Evolutionary conservation across 2,888 invertebrate species (phyloP).

Genomic region (Drymonia ruficornis): DNA sequence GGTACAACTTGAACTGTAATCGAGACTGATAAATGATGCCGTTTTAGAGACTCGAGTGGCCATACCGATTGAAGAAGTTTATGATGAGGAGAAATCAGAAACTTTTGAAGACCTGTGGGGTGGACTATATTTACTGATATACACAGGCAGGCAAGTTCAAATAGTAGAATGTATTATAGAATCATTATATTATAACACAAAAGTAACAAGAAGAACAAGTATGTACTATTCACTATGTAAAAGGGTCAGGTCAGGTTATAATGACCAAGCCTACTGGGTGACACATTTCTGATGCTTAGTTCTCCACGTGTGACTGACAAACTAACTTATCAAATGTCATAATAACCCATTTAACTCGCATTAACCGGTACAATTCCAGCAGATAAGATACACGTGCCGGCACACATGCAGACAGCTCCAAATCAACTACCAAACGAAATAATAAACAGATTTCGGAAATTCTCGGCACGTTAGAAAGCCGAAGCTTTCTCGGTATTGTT

Average conservation of each 20-base stretch:
- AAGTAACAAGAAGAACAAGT: too few relatives aligned
- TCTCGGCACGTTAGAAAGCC: constrained; percentile 4
- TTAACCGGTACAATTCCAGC: neutral
- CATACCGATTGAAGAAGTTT: constrained; percentile 12
- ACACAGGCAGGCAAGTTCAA: neutral
- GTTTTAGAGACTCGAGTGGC: constrained; percentile 11
- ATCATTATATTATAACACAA: too few relatives aligned
- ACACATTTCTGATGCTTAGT: neutral
- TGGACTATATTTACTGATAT: neutral
- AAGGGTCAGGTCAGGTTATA: neutral
- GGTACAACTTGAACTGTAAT: constrained; percentile 21
- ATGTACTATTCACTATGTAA: too few relatives aligned
- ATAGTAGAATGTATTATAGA: neutral
- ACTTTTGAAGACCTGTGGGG: neutral
- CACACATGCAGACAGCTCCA: neutral
- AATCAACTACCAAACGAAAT: constrained; percentile 2
- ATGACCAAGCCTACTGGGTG: neutral
- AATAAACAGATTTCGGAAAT: constrained; percentile 7
- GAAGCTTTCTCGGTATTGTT: constrained; percentile 4
- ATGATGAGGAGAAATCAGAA: neutral
- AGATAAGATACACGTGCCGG: constrained; percentile 5
- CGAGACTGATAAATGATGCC: constrained; percentile 29
- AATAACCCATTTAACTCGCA: neutral
- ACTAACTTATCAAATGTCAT: neutral
- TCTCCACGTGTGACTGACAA: neutral